A percentile compares a stretch with the other conserved stretches of the same genome.
Conservation (phyloP, 2,113 vertebrate species). For the Carassius carassius region DNA sequence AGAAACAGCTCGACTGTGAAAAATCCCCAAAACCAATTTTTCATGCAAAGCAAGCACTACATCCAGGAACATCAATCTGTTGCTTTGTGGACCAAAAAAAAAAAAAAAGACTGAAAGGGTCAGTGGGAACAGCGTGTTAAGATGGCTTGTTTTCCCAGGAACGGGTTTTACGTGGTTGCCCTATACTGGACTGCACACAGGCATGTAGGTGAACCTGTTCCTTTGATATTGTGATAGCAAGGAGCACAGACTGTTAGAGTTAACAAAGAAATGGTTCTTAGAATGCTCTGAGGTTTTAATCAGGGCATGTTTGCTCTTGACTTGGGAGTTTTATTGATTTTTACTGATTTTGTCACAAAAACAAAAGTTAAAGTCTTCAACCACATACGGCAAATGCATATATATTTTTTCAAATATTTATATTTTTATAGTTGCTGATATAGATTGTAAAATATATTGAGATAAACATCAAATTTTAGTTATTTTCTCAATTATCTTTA, state of each 20-base stretch:
- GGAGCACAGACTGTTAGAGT: conserved; percentile 24
- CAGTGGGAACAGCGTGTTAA: conserved; percentile 16
- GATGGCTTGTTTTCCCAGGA: conserved; percentile 45
- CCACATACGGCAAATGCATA: conserved; percentile 5
- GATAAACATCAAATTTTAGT: neutral
- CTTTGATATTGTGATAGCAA: conserved; percentile 11
- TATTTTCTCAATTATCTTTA: neutral
- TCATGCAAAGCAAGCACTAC: conserved; percentile 26
- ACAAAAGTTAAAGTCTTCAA: conserved; percentile 25
- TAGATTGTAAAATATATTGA: neutral
- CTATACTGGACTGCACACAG: conserved; percentile 43
- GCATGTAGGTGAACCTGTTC: conserved; percentile 33
- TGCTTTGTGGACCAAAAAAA: conserved; percentile 3
- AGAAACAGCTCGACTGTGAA: conserved; percentile 31
- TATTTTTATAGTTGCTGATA: neutral
- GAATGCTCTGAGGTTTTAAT: conserved; percentile 33
- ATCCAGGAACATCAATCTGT: conserved; percentile 36
- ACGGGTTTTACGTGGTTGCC: conserved; percentile 29
- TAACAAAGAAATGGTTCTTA: conserved; percentile 21
- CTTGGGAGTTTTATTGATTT: conserved; percentile 31
- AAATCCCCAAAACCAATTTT: conserved; percentile 35
- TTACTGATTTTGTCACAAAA: conserved; percentile 45
- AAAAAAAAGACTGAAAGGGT: conserved; percentile 33
- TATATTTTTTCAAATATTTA: neutral
- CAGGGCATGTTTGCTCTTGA: conserved; percentile 7